Evolutionary conservation across 2,888 invertebrate genomes (phyloP).

Genomic region (Zhengitettix transpicula): DNA sequence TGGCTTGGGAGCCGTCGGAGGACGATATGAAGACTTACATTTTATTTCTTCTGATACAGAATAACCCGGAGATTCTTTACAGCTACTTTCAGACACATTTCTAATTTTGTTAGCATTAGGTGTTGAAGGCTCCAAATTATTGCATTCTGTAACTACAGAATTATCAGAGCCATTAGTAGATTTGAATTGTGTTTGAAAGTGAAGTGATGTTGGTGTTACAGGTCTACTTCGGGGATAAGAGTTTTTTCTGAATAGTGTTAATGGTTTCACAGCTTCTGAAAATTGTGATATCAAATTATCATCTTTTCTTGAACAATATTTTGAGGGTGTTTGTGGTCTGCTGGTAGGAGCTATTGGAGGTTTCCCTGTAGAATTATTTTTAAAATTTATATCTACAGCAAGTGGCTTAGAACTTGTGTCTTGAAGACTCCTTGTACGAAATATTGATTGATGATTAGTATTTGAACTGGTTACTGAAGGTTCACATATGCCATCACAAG

Average conservation of each 20-base stretch:
- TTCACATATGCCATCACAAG: background rate
- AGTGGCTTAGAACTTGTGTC: slow-evolving; percentile 19
- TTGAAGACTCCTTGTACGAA: slow-evolving; percentile 28
- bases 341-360: background rate
- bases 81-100: background rate
- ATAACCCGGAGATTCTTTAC: background rate
- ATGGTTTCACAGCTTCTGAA: slow-evolving; percentile 2
- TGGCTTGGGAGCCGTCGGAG: slow-evolving; percentile 11
- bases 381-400: background rate
- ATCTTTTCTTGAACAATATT: background rate
- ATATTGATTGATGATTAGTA: slow-evolving; percentile 19
- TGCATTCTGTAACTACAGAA: too few species aligned
- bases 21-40: background rate
- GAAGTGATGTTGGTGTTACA: slow-evolving; percentile 4
- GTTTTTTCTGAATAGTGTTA: slow-evolving; percentile 4
- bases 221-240: slow-evolving; percentile 7
- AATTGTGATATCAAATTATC: background rate
- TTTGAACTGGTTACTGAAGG: background rate
- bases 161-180: background rate
- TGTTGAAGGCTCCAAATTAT: background rate
- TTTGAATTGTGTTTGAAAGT: slow-evolving; percentile 3
- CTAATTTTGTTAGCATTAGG: background rate
- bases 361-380: background rate
- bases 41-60: background rate
- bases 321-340: slow-evolving; percentile 5